Conservation (phyloP, 2,113 vertebrate genomes). For the Probosciger aterrimus region DNA sequence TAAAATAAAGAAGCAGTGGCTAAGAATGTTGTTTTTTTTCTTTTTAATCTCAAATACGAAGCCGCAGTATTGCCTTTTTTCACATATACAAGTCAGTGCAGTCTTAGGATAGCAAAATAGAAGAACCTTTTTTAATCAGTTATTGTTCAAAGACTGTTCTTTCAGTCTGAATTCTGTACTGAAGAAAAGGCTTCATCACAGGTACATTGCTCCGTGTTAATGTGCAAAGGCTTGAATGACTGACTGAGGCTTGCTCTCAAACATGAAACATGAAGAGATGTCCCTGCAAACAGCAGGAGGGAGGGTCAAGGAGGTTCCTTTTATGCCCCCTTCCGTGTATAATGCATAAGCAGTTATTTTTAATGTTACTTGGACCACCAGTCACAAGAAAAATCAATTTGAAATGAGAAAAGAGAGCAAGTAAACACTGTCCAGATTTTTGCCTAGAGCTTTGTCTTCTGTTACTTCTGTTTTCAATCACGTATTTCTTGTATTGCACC, state of each 20-base stretch:
- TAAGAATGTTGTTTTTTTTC: not conserved
- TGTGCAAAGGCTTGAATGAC: not conserved
- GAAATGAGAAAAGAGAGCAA: not conserved
- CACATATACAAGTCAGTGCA: not conserved
- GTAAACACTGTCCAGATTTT: not conserved
- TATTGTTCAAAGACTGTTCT: not conserved
- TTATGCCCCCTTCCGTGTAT: not conserved
- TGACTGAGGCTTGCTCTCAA: not conserved
- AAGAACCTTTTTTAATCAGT: not conserved
- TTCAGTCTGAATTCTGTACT: not conserved
- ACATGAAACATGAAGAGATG: not conserved
- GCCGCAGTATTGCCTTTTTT: not conserved
- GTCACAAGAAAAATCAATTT: constrained; percentile 9
- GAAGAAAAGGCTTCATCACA: not conserved
- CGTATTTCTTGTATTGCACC: not conserved
- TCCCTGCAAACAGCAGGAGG: not conserved
- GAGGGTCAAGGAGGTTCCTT: not conserved
- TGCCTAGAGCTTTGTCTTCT: constrained; percentile 8
- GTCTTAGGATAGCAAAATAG: not conserved
- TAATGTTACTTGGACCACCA: constrained; percentile 3
- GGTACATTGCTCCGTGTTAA: not conserved
- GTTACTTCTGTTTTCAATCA: not conserved
- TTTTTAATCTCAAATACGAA: not conserved
- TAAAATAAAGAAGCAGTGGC: not conserved
- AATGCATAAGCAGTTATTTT: constrained; percentile 1